Evolutionary conservation across 2,113 vertebrate species (phyloP).

Genomic region (Trichomycterus rosablanca): DNA sequence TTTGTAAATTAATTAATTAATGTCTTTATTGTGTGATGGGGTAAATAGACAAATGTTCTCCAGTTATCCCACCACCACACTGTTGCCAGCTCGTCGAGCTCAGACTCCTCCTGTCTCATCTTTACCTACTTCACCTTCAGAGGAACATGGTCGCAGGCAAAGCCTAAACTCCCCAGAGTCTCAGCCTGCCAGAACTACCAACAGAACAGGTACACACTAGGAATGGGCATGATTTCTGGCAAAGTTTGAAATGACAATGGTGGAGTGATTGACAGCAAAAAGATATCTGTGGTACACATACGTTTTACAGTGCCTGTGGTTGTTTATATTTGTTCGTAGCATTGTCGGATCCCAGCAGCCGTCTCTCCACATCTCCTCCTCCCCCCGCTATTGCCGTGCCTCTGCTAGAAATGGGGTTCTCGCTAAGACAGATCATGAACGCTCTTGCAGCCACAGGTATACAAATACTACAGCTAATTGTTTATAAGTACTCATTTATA

Average conservation of each 20-base stretch:
- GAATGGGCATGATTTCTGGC: too few species aligned
- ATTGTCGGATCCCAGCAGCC: conserved; percentile 91
- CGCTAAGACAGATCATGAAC: conserved; percentile 91
- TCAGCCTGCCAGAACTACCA: conserved; percentile 78
- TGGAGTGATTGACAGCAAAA: too few species aligned
- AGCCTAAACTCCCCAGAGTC: conserved; percentile 95
- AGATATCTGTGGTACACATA: too few species aligned
- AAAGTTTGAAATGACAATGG: too few species aligned
- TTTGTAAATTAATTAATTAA: too few species aligned
- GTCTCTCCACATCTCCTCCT: conserved; percentile 92
- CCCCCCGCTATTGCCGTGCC: conserved; percentile 95
- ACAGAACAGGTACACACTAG: conserved; percentile 73
- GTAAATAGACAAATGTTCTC: conserved; percentile 95
- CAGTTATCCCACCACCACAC: conserved; percentile 91
- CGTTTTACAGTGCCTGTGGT: too few species aligned
- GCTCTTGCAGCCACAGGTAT: conserved; percentile 97
- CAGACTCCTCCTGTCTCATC: conserved; percentile 95
- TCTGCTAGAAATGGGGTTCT: conserved; percentile 94
- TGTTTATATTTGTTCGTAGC: conserved; percentile 61
- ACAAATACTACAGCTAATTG: background rate
- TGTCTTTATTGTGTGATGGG: conserved; percentile 20
- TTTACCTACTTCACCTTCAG: conserved; percentile 90
- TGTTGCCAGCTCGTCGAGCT: conserved; percentile 84
- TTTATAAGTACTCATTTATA: too few species aligned
- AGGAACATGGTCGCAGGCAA: conserved; percentile 89